Percentiles rank a stretch among this genome's conserved stretches.
Evolutionary conservation across 2,113 vertebrate species (phyloP).

Genomic region (Xyliphius kryptos): DNA sequence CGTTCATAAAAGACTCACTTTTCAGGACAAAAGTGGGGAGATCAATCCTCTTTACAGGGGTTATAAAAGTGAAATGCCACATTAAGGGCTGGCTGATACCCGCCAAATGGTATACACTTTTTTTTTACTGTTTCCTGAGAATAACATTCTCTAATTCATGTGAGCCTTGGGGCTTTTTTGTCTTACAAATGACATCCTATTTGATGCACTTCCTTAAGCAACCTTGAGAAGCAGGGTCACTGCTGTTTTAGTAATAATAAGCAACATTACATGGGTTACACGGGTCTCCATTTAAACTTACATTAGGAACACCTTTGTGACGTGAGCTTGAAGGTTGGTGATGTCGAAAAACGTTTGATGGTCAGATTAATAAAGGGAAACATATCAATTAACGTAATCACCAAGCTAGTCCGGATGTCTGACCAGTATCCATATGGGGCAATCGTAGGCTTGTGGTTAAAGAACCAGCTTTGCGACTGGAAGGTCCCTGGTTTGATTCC

Average conservation of each 20-base stretch:
- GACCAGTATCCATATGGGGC: too few species aligned
- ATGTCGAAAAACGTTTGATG: too few species aligned
- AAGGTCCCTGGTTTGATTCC: too few species aligned
- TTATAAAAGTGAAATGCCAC: slow-evolving; percentile 40
- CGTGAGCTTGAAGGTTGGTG: too few species aligned
- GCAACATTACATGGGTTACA: too few species aligned
- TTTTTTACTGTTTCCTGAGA: background rate
- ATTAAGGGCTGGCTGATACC: slow-evolving; percentile 32
- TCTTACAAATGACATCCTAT: slow-evolving; percentile 27
- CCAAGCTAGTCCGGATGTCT: too few species aligned
- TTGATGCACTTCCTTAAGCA: slow-evolving; percentile 29
- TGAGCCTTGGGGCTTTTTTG: slow-evolving; percentile 14
- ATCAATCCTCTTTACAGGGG: slow-evolving; percentile 48
- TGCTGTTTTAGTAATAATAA: slow-evolving; percentile 19
- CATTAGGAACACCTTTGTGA: too few species aligned
- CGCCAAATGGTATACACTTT: slow-evolving; percentile 6
- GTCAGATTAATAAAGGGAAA: too few species aligned
- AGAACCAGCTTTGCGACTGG: too few species aligned
- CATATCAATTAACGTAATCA: too few species aligned
- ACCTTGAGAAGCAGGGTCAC: slow-evolving; percentile 36
- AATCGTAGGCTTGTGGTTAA: too few species aligned
- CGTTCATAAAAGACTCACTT: slow-evolving; percentile 49
- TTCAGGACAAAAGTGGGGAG: slow-evolving; percentile 42
- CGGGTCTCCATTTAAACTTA: too few species aligned
- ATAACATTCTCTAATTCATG: slow-evolving; percentile 16